These are phyloP conservation scores for Bacillus rossius DNA, from an alignment of 1,140 invertebrate genomes.

Conservation along the genomic window DNA sequence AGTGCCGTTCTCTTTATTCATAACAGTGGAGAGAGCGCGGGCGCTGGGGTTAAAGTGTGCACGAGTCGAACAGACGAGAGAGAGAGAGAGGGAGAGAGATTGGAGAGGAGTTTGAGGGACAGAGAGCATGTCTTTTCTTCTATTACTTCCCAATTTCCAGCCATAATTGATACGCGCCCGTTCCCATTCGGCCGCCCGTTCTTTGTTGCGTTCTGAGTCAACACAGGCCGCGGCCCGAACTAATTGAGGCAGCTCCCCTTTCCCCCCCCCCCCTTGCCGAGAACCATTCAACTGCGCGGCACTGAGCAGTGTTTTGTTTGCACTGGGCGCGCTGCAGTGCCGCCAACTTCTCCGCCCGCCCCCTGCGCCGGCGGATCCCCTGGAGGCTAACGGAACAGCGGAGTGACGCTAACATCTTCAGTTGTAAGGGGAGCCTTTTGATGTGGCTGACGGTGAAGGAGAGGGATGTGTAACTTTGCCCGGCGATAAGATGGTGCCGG, in stretches of 20 bases:
- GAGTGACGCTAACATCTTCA: too few relatives aligned
- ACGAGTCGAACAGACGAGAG: not conserved
- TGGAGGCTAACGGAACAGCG: too few relatives aligned
- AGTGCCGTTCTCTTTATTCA: not conserved
- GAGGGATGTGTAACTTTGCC: too few relatives aligned
- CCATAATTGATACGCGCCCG: conserved; percentile 15
- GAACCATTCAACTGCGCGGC: not conserved
- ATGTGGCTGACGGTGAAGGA: too few relatives aligned
- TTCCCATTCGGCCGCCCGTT: not conserved
- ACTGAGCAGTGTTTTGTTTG: conserved; percentile 5
- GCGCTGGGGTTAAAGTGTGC: not conserved
- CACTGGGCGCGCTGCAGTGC: not conserved
- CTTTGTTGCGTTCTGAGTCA: not conserved
- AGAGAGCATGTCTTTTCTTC: conserved; percentile 7
- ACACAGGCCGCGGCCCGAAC: not conserved
- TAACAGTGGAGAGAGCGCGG: not conserved
- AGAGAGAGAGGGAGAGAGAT: not conserved
- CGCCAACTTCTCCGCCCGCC: too few relatives aligned
- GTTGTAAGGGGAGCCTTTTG: too few relatives aligned
- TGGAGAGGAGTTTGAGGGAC: not conserved
- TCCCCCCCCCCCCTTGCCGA: not conserved
- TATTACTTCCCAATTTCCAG: conserved; percentile 14
- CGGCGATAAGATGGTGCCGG: too few relatives aligned
- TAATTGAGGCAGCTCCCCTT: not conserved
- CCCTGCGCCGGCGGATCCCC: too few relatives aligned